These are phyloP conservation scores for Crossaster papposus DNA, from an alignment of 53 echinoderm and acorn worm species.

Conservation along the genomic window DNA sequence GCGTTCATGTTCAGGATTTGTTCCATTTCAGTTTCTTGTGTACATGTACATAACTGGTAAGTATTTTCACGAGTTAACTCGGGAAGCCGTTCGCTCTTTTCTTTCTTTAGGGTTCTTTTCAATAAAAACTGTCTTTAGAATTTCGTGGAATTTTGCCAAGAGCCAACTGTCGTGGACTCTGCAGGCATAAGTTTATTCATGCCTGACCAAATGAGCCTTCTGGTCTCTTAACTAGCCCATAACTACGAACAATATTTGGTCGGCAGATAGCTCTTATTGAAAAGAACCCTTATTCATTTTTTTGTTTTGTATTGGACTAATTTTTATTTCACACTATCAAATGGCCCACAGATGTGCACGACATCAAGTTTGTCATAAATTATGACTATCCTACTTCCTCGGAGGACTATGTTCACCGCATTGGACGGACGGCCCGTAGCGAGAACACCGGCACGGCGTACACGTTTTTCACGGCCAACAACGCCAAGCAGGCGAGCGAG, in stretches of 20 bases:
- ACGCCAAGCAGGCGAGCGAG: conserved; percentile 84
- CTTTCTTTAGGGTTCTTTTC: neutral
- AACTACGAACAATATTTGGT: too few relatives aligned
- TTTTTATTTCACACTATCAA: neutral
- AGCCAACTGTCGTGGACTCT: too few relatives aligned
- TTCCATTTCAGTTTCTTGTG: neutral
- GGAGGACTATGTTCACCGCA: conserved; percentile 99
- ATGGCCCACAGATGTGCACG: conserved; percentile 77
- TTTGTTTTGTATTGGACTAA: neutral
- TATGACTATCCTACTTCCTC: conserved; percentile 98
- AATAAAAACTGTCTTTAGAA: too few relatives aligned
- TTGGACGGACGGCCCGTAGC: conserved; percentile 98
- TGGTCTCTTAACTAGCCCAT: too few relatives aligned
- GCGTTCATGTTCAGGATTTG: neutral
- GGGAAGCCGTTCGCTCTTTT: neutral
- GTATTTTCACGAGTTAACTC: neutral
- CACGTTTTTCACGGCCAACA: conserved; percentile 93
- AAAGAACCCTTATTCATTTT: too few relatives aligned
- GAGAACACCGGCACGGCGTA: conserved; percentile 94
- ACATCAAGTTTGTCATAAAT: conserved; percentile 99
- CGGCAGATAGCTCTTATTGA: too few relatives aligned
- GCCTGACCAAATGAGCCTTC: too few relatives aligned
- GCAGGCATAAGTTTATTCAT: too few relatives aligned
- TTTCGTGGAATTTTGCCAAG: too few relatives aligned
- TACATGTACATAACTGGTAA: neutral